Percentiles rank a stretch among this genome's conserved stretches.
Evolutionary conservation across 2,797 vertebrate species (phyloP).

Genomic region (Eupleurogrammus muticus): DNA sequence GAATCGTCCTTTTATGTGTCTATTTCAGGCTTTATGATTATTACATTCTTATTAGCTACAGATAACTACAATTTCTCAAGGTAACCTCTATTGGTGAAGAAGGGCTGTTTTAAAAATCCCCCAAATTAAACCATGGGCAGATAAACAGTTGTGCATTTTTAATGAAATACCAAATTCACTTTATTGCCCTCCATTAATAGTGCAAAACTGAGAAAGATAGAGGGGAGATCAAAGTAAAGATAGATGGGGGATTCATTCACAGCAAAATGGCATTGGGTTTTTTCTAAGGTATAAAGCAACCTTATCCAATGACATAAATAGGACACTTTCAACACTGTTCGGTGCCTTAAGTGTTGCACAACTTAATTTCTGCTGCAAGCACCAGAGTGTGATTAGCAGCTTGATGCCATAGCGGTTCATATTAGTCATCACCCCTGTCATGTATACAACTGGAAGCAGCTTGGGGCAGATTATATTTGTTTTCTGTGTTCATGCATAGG

Average conservation of each 20-base stretch:
- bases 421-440: slow-evolving; percentile 43
- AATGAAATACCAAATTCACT: slow-evolving; percentile 52
- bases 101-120: background rate
- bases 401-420: slow-evolving; percentile 50
- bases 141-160: slow-evolving; percentile 10
- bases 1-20: slow-evolving; percentile 4
- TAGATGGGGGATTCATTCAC: slow-evolving; percentile 27
- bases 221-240: slow-evolving; percentile 30
- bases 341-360: slow-evolving; percentile 38
- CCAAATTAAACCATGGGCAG: slow-evolving; percentile 2
- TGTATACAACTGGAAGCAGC: slow-evolving; percentile 49
- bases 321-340: slow-evolving; percentile 30
- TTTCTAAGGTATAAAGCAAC: slow-evolving; percentile 33
- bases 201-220: slow-evolving; percentile 14
- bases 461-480: slow-evolving; percentile 33
- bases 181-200: slow-evolving; percentile 26
- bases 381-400: slow-evolving; percentile 53
- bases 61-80: slow-evolving; percentile 4
- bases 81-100: background rate
- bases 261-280: slow-evolving; percentile 27
- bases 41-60: slow-evolving; percentile 5
- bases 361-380: slow-evolving; percentile 26
- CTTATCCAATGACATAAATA: slow-evolving; percentile 41
- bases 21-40: slow-evolving; percentile 12
- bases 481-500: slow-evolving; percentile 17